Base-by-base conservation (phyloP, 2,888 invertebrate species). In the Patella pellucida region DNA sequence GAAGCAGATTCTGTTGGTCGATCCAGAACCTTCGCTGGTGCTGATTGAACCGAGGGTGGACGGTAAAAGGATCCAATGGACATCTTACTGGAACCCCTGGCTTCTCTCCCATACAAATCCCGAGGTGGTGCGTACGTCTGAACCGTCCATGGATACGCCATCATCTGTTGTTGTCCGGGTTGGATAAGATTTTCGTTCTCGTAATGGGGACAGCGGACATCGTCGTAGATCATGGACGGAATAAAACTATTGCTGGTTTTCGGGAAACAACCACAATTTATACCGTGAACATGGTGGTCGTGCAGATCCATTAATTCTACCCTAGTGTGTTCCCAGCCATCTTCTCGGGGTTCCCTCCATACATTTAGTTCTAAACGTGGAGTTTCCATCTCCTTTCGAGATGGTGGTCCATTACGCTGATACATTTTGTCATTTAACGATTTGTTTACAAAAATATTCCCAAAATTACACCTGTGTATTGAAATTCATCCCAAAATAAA, bases 151-250 rank as follows among this genome's bases (percentile, higher is more conserved):
- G 86, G 86, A 69, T 86, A 86, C 41, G 85, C 82, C 74, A 86
- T 85, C 68, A 82, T 81, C 52, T 82, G 79, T 52, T 81, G 79
- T 70, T 84, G 84, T 0, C 83, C 86, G 2, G 85, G 86, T 52
- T 84, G 86, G 11, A 83, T 82, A 62, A 82, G 82, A 7, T 79
- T 77, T 3, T 78, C 73, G 16, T 81, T 69, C n/a, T 77, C 79
- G 56, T 76, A 75, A 54, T 86, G 86, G 2, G 83, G 83, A 68
- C 86, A 86, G 9, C 79, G 76, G n/a, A 86, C 78, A 71, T 80
- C 81, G 71, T 86, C 86, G 62, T 86, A 86, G 52, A 85, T 79
- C 86, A 86, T 86, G 54, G 86, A 84, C 0, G 86, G 86, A 15
- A 85, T 83, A 19, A 81, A 79, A 70, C 78, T 80, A 72, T 75